These are phyloP conservation scores for Oryzaephilus surinamensis DNA, from an alignment of 1,140 invertebrate species.

Conservation along the genomic window DNA sequence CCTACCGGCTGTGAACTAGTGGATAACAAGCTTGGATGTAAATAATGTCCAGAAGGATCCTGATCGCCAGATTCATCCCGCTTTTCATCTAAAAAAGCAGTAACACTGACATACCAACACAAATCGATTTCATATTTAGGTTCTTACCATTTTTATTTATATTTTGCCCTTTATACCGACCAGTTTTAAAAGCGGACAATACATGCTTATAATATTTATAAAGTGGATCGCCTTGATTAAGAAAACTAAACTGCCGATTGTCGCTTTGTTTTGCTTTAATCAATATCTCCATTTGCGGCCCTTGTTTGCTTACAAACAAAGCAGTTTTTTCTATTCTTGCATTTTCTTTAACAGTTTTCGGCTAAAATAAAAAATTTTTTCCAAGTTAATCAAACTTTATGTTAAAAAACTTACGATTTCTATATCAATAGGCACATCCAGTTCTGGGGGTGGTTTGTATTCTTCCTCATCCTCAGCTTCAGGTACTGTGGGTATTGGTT, in stretches of 20 bases:
- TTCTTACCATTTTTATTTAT: slow-evolving; percentile 23
- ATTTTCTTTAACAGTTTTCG: slow-evolving; percentile 83
- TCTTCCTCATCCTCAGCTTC: slow-evolving; percentile 56
- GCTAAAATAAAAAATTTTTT: slow-evolving; percentile 48
- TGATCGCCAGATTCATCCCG: slow-evolving; percentile 35
- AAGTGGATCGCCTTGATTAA: slow-evolving; percentile 73
- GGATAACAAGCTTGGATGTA: slow-evolving; percentile 66
- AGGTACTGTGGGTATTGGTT: slow-evolving; percentile 22
- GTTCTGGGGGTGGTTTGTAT: slow-evolving; percentile 55
- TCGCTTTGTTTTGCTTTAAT: slow-evolving; percentile 93
- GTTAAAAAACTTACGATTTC: slow-evolving; percentile 49
- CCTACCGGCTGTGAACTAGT: slow-evolving; percentile 45
- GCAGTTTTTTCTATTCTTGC: slow-evolving; percentile 96
- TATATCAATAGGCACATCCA: slow-evolving; percentile 64
- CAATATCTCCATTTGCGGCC: slow-evolving; percentile 95
- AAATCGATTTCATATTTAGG: neutral
- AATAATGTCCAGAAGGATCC: slow-evolving; percentile 56
- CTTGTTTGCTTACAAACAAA: slow-evolving; percentile 84
- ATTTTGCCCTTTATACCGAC: slow-evolving; percentile 47
- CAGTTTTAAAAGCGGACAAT: slow-evolving; percentile 67
- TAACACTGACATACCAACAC: neutral
- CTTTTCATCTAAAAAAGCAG: slow-evolving; percentile 13
- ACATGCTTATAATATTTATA: slow-evolving; percentile 88
- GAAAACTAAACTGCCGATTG: slow-evolving; percentile 89
- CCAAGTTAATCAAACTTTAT: neutral